phyloP scores from a whole-genome alignment of 2,797 vertebrate genomes.

The Scolopax bukidnonensis region DNA sequence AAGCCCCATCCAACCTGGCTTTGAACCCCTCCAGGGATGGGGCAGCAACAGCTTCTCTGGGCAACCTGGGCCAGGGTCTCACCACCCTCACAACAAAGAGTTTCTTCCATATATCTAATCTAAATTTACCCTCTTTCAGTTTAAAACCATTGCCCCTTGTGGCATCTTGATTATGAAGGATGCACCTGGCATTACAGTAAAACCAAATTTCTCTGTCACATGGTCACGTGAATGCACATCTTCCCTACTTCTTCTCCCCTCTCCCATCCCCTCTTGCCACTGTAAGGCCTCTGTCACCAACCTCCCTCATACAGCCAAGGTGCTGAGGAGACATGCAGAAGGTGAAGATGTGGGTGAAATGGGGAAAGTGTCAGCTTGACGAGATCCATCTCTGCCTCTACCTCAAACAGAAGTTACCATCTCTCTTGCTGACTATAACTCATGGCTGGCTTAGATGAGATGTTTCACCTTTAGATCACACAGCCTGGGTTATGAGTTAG shows the following conservation, averaged over 20 bases:
- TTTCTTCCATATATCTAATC: no score
- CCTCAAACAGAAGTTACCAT: background rate
- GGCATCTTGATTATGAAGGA: background rate
- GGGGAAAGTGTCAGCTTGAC: background rate
- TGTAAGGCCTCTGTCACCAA: background rate
- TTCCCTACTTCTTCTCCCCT: background rate
- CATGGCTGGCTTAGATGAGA: background rate
- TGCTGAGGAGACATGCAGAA: background rate
- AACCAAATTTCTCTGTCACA: background rate
- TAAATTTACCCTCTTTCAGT: no score
- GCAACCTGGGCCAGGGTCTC: no score
- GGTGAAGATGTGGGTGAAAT: accelerated
- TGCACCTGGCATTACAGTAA: background rate
- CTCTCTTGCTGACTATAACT: background rate
- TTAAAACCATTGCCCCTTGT: no score
- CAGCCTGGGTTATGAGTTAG: background rate
- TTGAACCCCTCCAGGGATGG: no score
- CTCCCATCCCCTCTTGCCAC: background rate
- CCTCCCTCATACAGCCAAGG: background rate
- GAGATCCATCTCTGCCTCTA: background rate
- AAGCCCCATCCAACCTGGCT: no score
- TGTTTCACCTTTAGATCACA: background rate
- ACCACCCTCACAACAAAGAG: no score
- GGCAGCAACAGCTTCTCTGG: no score
- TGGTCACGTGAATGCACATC: accelerated